These are phyloP conservation scores for Erithacus rubecula DNA, from an alignment of 2,797 vertebrate species.

Conservation along the genomic window DNA sequence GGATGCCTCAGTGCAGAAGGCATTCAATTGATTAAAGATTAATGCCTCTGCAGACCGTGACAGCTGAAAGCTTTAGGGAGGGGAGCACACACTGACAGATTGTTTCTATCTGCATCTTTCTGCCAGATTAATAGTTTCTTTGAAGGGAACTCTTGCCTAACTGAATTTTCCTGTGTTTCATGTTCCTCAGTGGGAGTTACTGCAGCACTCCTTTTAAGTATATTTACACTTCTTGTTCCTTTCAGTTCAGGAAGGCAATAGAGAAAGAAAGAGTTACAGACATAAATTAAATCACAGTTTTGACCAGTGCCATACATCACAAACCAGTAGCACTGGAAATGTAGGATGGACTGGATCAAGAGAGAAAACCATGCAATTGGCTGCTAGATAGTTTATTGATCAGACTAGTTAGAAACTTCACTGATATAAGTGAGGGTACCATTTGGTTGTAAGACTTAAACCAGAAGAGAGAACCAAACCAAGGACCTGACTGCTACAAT, in stretches of 20 bases:
- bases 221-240: background rate
- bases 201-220: background rate
- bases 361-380: background rate
- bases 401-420: background rate
- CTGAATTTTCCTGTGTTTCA: background rate
- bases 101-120: constrained; percentile 59
- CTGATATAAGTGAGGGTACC: background rate
- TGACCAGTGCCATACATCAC: background rate
- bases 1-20: constrained; percentile 71
- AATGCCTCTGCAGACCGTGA: constrained; percentile 70
- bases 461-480: background rate
- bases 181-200: background rate
- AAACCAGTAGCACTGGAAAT: background rate
- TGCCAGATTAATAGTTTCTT: background rate
- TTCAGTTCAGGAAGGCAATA: background rate
- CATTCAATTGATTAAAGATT: constrained; percentile 78
- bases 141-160: background rate
- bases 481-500: background rate
- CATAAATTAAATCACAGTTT: background rate
- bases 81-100: constrained; percentile 19
- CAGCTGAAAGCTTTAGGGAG: constrained; percentile 41
- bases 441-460: background rate
- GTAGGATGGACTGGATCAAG: background rate
- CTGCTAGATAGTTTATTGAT: background rate
- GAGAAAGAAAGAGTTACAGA: background rate